Evolutionary conservation across 2,888 invertebrate species (phyloP), one percentile per base, ranked within the genome.

Genomic region (Fragum sueziense): DNA sequence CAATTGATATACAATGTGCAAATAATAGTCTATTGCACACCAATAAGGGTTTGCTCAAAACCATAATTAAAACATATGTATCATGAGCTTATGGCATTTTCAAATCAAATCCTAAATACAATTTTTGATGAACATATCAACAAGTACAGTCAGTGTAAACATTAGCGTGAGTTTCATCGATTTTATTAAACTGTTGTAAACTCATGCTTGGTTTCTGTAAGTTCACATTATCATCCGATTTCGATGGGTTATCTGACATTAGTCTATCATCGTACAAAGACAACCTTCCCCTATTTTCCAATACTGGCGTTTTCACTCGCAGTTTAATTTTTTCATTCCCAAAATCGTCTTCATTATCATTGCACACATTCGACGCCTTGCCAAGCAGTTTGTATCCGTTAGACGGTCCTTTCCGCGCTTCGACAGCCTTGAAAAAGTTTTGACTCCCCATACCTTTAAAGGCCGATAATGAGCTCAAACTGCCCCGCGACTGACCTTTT

Each of bases 191-290:
- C 74, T 88, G 87, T 51, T 88, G 86, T 25, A 88, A 75, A 73
- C 86, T 88, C 31, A 82, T 75, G 74, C 86, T 88, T 27, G 87
- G 74, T 65, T 86, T 85, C 65, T 80, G 69, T 37, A 82, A 54
- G 37, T 74, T 72, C 6, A 74, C 57, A 31, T n/a, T 62, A 14
- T 70, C 71, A 27, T 72, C 81, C 29, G 72, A n/a, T 69, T 76
- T 69, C 61, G 85, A 73, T 59, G 59, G 72, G 82, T 82, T 72
- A 29, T 82, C 76, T 14, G 80, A 75, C 97, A 97, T 97, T 95
- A 97, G 97, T 59, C 97, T 95, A 91, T 97, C 97, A 89, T 97
- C 97, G 89, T 97, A 97, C 27, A 97, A 94, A 62, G 97, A 97
- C 88, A 97, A 95, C 84, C 97, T 93, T 1, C 88, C 90, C 47